These are phyloP conservation scores for Trialeurodes vaporariorum DNA, from an alignment of 1,140 invertebrate species.

Conservation along the genomic window DNA sequence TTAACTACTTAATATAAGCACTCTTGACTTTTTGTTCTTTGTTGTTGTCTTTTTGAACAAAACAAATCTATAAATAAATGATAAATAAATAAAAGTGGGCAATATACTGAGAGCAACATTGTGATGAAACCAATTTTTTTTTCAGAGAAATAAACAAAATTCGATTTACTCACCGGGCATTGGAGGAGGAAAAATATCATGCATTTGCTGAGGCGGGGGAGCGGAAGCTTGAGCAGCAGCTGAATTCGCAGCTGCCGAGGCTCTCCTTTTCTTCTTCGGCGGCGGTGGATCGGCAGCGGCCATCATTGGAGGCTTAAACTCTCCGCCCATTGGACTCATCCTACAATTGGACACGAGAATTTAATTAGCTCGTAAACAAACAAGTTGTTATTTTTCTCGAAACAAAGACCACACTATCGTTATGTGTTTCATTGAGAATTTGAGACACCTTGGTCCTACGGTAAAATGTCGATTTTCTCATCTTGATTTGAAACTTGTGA, in stretches of 20 bases:
- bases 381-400: too few relatives aligned
- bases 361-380: too few relatives aligned
- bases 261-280: constrained; percentile 47
- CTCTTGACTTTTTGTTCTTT: too few relatives aligned
- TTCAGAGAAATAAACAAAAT: too few relatives aligned
- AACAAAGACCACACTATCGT: constrained; percentile 11
- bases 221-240: constrained; percentile 34
- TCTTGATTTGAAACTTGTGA: too few relatives aligned
- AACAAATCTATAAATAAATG: too few relatives aligned
- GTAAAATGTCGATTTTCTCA: too few relatives aligned
- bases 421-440: neutral
- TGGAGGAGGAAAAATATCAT: constrained; percentile 69
- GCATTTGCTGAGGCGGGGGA: constrained; percentile 42
- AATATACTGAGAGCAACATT: neutral
- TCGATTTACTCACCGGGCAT: too few relatives aligned
- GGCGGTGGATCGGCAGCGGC: constrained; percentile 38
- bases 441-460: too few relatives aligned
- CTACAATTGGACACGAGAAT: constrained; percentile 9
- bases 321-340: constrained; percentile 35
- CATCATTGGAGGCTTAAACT: constrained; percentile 41
- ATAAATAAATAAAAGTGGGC: neutral
- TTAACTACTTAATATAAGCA: too few relatives aligned
- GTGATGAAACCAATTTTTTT: too few relatives aligned
- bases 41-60: too few relatives aligned
- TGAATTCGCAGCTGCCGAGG: constrained; percentile 34